Evolutionary conservation across 2,888 invertebrate genomes (phyloP), one percentile per base, ranked within the genome.

Genomic region (Torymus texanus): DNA sequence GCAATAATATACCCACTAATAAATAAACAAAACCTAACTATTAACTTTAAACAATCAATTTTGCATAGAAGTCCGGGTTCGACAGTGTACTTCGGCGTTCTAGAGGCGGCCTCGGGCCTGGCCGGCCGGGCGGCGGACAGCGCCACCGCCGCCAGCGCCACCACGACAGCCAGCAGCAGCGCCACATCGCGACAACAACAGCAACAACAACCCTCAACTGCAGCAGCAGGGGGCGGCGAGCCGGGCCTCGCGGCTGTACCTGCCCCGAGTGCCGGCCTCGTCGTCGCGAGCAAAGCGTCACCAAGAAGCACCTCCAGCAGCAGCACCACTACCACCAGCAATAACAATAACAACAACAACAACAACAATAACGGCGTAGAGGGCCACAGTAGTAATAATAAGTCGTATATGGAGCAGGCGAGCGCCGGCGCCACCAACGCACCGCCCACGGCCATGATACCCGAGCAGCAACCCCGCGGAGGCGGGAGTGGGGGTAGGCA

Each of bases 61-160:
- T 29, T 21, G 85, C 85, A 1, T 85, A 88, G 89, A 85, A 85
- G 83, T 81, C 86, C 87, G 75, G 88, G 87, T 83, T 82, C 88
- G 63, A 83, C 87, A 82, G 86, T 87, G 75, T 88, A 89, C 83
- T 90, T 88, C 80, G 87, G 86, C 82, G 87, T 87, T 80, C 85
- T 88, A 83, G 86, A 85, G 77, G 85, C 82, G 86, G 29, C 29
- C 29, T 29, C 29, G 29, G 29, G 29, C 29, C 29, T 29, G 29
- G 83, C 85, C 86, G 82, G 50, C 41, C 29, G 14, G 24, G n/a
- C 66, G 50, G 16, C 59, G 18, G 11, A 41, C 18, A 50, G 68
- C 14, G 41, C 21, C 13, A 12, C 41, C 29, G 16, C 59, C 18
- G 65, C 51, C 58, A 55, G 41, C 21, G 55, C 18, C 10, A 24